Conservation (phyloP, 2,888 invertebrate species). For the Fissipunctia ypsillon region DNA sequence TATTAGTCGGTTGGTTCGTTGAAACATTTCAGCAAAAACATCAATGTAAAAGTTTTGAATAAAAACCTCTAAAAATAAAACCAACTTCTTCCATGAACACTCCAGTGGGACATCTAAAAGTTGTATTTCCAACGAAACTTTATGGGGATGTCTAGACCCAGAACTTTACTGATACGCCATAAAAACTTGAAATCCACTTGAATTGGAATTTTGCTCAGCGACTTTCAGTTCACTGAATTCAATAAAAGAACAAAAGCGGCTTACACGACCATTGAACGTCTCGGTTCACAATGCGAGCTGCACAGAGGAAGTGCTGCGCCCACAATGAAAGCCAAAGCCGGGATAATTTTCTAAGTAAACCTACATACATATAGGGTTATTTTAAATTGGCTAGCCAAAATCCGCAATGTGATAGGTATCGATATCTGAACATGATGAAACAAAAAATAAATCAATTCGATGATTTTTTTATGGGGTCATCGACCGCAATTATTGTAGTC, state of each 20-base stretch:
- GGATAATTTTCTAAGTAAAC: conserved; percentile 42
- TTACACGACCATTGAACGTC: conserved; percentile 47
- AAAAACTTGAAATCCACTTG: conserved; percentile 54
- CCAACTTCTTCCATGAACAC: conserved; percentile 29
- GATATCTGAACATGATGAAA: too few species aligned
- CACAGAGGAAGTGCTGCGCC: conserved; percentile 39
- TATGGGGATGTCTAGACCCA: conserved; percentile 48
- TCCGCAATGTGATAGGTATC: too few species aligned
- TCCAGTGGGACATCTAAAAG: conserved; percentile 21
- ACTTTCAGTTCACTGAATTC: conserved; percentile 50
- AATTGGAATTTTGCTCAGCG: conserved; percentile 43
- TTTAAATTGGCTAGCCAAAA: too few species aligned
- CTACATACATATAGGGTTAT: too few species aligned
- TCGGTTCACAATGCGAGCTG: conserved; percentile 45
- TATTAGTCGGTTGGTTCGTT: conserved; percentile 23
- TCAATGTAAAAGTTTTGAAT: conserved; percentile 22
- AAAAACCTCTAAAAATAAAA: conserved; percentile 12
- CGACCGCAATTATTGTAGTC: too few species aligned
- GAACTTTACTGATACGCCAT: conserved; percentile 51
- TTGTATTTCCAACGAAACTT: conserved; percentile 35
- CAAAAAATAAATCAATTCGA: too few species aligned
- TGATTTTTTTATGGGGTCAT: too few species aligned
- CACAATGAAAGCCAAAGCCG: conserved; percentile 42
- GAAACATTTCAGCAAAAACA: conserved; percentile 13
- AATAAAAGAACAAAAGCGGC: conserved; percentile 55